Percentiles rank a stretch among this genome's conserved stretches.
Conservation (phyloP, 2,113 vertebrate genomes). For the Nettapus auritus region DNA sequence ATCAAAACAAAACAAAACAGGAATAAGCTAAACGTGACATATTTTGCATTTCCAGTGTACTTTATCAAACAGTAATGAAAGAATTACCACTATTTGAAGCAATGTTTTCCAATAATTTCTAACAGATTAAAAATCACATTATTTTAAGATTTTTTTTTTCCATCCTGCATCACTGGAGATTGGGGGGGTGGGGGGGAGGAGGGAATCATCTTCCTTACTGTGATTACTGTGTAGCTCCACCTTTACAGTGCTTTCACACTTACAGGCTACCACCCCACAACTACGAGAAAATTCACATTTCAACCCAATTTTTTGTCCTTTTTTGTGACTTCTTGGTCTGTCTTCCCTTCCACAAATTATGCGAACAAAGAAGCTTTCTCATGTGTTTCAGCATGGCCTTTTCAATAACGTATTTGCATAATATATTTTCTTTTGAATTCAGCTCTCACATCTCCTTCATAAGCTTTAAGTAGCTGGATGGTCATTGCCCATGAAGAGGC, state of each 20-base stretch:
- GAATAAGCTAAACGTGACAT: background rate
- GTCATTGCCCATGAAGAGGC: rapidly evolving
- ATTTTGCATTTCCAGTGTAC: background rate
- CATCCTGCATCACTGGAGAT: background rate
- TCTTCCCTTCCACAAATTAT: background rate
- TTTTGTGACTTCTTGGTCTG: background rate
- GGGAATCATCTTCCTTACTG: background rate
- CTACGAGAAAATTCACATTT: background rate
- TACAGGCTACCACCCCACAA: background rate
- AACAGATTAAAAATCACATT: background rate
- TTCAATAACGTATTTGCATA: background rate
- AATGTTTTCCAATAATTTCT: background rate
- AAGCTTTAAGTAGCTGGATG: background rate
- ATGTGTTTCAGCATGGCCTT: background rate
- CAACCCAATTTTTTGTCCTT: background rate
- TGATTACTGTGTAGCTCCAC: background rate
- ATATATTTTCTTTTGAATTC: background rate
- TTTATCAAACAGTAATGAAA: background rate
- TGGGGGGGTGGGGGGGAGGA: too few species aligned
- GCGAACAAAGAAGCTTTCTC: background rate
- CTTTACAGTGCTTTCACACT: background rate
- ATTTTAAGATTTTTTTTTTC: background rate
- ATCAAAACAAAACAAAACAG: background rate
- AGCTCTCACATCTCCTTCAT: background rate
- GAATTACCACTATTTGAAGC: background rate